Base-by-base conservation (phyloP, 2,888 invertebrate genomes). In the Saturnia pavonia region DNA sequence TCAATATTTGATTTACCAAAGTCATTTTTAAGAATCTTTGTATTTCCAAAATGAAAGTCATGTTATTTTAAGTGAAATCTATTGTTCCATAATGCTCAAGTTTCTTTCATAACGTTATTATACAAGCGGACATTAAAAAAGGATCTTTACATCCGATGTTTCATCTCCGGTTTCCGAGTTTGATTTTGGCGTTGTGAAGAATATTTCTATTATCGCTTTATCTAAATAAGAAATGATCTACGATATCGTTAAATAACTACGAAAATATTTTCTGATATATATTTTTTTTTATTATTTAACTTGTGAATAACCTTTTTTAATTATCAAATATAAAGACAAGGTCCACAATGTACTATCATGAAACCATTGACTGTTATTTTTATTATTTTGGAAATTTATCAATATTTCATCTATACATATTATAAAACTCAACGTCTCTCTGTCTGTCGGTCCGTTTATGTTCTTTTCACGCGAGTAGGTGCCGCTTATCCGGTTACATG, bases 161-260 rank as follows among this genome's bases (percentile, higher is more conserved):
- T 65, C 65, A 65, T 65, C 65, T 65, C 65, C 65, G 65, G 65
- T 40, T 65, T 65, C 65, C 40, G 65, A 65, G 65, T 65, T 65
- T 40, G 34, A 65, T 65, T 65, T 65, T 65, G 7, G 40, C 65
- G 22, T 65, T 25, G 11, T 40, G 22, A 65, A 65, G 34, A 65
- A 65, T 65, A 65, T 40, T 65, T 65, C 40, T 65, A 40, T 40
- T 65, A 40, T 7, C 19, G 40, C 16, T 65, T 22, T 60, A 60
- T 9, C 65, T 40, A 65, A 65, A 40, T 65, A 40, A 65, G 40
- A 16, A 65, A 34, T 63, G 57, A 60, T 27, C 22, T 54, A 27
- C 54, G 22, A 54, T n/a, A 6, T 54, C 3, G 54, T 54, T 54
- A 54, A 7, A n/a, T 1, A 8, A 11, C 2, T 22, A 54, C 11